Evolutionary conservation across 1,140 invertebrate species (phyloP), one percentile per base, ranked within the genome.

Genomic region (Monomorium pharaonis): DNA sequence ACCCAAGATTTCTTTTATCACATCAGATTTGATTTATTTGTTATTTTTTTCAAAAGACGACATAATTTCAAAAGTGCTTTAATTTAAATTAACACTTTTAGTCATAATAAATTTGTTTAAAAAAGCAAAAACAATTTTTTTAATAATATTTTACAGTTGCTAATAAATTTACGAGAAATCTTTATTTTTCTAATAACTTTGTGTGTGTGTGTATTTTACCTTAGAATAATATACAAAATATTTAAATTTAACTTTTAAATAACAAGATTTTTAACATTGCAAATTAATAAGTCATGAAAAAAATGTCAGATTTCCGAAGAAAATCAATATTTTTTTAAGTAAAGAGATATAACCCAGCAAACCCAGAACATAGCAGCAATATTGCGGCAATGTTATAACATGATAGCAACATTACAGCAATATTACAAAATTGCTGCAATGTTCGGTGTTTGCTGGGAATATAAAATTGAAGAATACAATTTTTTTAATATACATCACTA

Each of bases 1-100:
- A 24, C 4, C 0, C 44, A 54, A 42, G 21, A 21, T 27, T 81
- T 87, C 90, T 84, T 51, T 5, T n/a, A 27, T 27, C 1, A 16
- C 47, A 51, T 27, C 18, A n/a, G 30, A 18, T 21, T 56, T 18
- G 21, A 69, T 70, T 54, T 70, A 80, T 70, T 80, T 18, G 16
- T 24, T 14, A 42, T 27, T 56, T 16, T 16, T 9, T 10, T 33
- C 14, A 18, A 77, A n/a, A 80, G 30, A 5, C 12, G 24, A 65
- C 2, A 56, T 56, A 42, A 80, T 65, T 69, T 69, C 9, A 9
- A 37, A 14, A 49, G 7, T 27, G 5, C 3, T 77, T 14, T 21
- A 5, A 24, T 30, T 9, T 18, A 78, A 37, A 3, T n/a, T n/a
- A 3, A 37, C 5, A 37, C 1, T 37, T 37, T 37, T 37, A 7